Conservation (phyloP, 2,113 vertebrate genomes). For the Ovibos moschatus region DNA sequence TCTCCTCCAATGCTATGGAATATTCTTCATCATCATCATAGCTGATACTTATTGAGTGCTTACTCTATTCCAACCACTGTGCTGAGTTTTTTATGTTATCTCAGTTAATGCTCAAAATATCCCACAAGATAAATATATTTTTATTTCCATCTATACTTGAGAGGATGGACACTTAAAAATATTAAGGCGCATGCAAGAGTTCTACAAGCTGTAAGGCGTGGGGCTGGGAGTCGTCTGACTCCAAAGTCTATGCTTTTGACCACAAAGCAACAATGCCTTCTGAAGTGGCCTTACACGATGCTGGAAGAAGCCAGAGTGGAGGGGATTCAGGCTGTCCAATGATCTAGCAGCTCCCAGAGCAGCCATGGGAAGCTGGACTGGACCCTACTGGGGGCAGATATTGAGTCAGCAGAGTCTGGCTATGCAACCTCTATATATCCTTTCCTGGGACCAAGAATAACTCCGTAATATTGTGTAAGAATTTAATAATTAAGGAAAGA, state of each 20-base stretch:
- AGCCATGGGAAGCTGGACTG: background rate
- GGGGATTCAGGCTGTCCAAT: background rate
- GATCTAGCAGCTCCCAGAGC: background rate
- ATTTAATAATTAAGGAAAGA: background rate
- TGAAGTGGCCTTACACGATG: background rate
- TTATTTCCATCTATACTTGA: background rate
- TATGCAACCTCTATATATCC: background rate
- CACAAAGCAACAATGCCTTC: too few relatives aligned
- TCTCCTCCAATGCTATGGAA: background rate
- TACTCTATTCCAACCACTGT: background rate
- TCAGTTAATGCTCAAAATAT: background rate
- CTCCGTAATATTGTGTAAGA: background rate
- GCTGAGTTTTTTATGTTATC: background rate
- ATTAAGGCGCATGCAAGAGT: background rate
- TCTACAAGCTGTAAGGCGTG: background rate
- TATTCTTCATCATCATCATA: background rate
- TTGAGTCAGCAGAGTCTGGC: background rate
- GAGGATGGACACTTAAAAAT: background rate
- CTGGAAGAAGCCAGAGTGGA: background rate
- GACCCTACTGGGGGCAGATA: background rate
- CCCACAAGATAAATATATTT: background rate
- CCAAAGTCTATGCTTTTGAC: background rate
- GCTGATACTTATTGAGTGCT: background rate
- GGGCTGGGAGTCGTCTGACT: background rate
- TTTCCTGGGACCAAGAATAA: background rate